Evolutionary conservation across 2,888 invertebrate species (phyloP), one percentile per base, ranked within the genome.

Genomic region (Leucophenga montana): DNA sequence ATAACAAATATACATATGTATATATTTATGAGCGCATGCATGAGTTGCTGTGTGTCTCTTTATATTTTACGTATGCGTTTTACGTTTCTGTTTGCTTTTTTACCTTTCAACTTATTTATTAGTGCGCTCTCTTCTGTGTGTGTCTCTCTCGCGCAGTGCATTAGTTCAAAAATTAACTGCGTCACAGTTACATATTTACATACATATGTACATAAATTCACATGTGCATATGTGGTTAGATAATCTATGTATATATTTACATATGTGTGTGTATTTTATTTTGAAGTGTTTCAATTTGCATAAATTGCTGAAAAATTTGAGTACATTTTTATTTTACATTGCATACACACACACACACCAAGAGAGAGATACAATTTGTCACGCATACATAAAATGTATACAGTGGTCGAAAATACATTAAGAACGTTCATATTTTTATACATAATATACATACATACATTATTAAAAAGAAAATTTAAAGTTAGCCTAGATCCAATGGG

Each of bases 161-260:
- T 18, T 61, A 18, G 11, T 33, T n/a, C n/a, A 61, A 61, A 18
- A 61, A 61, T 39, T 20, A 39, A 61, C 59, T 61, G 59, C 59
- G 39, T 61, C 59, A 61, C 18, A 18, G 33, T 61, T 39, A 39
- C 39, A 39, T 11, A n/a, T n/a, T n/a, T n/a, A n/a, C n/a, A n/a
- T n/a, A 33, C 33, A 33, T 33, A 33, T 33, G 33, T 5, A 33
- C 33, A 8, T 33, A 33, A 33, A 33, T 33, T 5, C 33, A 33
- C 33, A 33, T 33, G 3, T 33, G 33, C 33, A 33, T 33, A 5
- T 33, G 8, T 33, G 3, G 33, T 33, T 33, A n/a, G n/a, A n/a
- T n/a, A n/a, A n/a, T n/a, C n/a, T n/a, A n/a, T n/a, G n/a, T n/a
- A n/a, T n/a, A n/a, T n/a, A n/a, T n/a, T n/a, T n/a, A 27, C 27